A percentile compares a stretch with the other conserved stretches of the same genome.
phyloP scores from a whole-genome alignment of 1,140 invertebrate species.

The Cotesia chilonis region DNA sequence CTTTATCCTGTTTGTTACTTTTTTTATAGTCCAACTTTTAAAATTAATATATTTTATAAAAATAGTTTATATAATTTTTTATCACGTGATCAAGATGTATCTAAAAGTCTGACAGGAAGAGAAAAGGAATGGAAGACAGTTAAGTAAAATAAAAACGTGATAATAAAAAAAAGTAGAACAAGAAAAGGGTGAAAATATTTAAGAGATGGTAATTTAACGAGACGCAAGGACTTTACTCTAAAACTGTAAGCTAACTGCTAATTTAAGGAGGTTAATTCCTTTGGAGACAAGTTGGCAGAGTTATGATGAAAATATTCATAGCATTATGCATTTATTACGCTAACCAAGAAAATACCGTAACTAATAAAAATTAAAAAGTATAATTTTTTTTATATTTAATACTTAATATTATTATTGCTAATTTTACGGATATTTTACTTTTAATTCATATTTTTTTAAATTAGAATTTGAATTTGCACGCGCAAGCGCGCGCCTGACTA shows the following conservation, averaged over 20 bases:
- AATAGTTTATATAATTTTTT: too few species aligned
- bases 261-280: constrained; percentile 69
- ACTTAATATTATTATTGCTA: constrained; percentile 19
- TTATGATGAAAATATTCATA: constrained; percentile 68
- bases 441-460: constrained; percentile 23
- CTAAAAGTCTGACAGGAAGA: neutral
- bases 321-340: constrained; percentile 64
- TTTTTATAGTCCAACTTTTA: neutral
- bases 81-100: too few species aligned
- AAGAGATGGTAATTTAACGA: constrained; percentile 62
- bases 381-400: constrained; percentile 54
- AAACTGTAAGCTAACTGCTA: constrained; percentile 62
- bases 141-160: neutral
- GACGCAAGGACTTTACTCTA: constrained; percentile 63
- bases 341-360: constrained; percentile 56
- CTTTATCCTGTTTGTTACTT: constrained; percentile 45
- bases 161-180: constrained; percentile 35
- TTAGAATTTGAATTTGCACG: neutral
- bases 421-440: constrained; percentile 40
- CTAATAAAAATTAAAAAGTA: constrained; percentile 69
- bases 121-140: neutral
- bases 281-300: constrained; percentile 67
- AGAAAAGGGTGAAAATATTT: constrained; percentile 37
- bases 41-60: too few species aligned
- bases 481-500: too few species aligned